Conservation (phyloP, 2,797 vertebrate species). For the Alosa sapidissima region DNA sequence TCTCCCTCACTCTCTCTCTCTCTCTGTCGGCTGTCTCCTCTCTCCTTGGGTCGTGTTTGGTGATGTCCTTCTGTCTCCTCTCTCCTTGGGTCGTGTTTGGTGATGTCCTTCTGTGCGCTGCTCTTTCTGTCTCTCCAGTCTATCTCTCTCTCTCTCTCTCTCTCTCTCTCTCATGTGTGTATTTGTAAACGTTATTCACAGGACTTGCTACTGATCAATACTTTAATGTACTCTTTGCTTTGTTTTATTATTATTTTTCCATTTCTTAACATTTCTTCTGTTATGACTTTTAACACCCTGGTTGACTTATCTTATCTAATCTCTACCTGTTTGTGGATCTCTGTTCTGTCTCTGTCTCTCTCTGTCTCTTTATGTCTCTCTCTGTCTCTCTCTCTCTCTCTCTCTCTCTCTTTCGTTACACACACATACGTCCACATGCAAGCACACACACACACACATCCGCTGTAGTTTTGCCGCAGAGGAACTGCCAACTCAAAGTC, state of each 20-base stretch:
- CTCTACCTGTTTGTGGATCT: not conserved
- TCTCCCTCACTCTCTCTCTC: conserved; percentile 16
- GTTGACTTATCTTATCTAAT: not conserved
- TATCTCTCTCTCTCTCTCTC: not conserved
- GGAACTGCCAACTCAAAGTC: conserved; percentile 2
- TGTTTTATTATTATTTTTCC: not conserved
- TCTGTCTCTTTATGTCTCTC: not conserved
- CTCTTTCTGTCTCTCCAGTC: not conserved
- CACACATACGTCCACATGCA: conserved; percentile 14
- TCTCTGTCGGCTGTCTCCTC: not conserved
- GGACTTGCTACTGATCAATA: not conserved
- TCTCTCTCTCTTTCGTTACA: not conserved
- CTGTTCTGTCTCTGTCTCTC: not conserved
- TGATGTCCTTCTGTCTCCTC: conserved; percentile 4
- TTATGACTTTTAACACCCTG: not conserved
- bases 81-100: not conserved
- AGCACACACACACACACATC: conserved; percentile 10
- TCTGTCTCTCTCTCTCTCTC: too few species aligned
- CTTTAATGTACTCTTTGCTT: not conserved
- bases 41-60: not conserved
- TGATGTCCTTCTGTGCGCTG: not conserved
- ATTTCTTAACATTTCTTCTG: not conserved
- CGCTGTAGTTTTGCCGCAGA: not conserved
- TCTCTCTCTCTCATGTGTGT: not conserved
- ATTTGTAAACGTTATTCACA: not conserved